These are phyloP conservation scores for Todiramphus chloris DNA, from an alignment of 2,113 vertebrate species.

Conservation along the genomic window DNA sequence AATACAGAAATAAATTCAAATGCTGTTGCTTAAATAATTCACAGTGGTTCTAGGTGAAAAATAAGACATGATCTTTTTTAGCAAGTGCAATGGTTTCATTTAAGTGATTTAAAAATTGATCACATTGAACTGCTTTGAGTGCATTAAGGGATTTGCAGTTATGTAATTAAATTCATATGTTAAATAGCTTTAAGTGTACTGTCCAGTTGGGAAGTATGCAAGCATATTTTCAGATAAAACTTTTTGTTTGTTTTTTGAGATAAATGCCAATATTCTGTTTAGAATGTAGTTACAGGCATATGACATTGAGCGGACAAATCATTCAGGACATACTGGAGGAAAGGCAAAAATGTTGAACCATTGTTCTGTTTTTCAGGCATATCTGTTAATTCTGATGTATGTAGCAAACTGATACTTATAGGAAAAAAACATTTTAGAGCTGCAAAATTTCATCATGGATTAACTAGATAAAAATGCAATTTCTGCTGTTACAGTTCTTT, in stretches of 20 bases:
- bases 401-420: background rate
- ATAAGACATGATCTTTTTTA: background rate
- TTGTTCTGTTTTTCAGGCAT: background rate
- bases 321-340: background rate
- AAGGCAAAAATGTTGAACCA: background rate
- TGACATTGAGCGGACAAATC: background rate
- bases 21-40: background rate
- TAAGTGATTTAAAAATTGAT: constrained; percentile 13
- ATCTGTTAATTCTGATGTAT: background rate
- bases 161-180: constrained; percentile 16
- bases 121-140: background rate
- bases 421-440: background rate
- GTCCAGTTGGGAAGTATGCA: background rate
- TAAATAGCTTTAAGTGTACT: background rate
- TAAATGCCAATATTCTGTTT: background rate
- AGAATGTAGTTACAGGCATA: background rate
- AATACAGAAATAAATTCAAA: background rate
- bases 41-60: background rate
- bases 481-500: background rate
- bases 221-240: background rate
- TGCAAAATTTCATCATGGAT: background rate
- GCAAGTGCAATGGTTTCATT: background rate
- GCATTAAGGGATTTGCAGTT: background rate
- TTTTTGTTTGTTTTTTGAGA: background rate
- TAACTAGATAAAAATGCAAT: background rate